Evolutionary conservation across 2,888 invertebrate genomes (phyloP).

Genomic region (Coecobrya sp.): DNA sequence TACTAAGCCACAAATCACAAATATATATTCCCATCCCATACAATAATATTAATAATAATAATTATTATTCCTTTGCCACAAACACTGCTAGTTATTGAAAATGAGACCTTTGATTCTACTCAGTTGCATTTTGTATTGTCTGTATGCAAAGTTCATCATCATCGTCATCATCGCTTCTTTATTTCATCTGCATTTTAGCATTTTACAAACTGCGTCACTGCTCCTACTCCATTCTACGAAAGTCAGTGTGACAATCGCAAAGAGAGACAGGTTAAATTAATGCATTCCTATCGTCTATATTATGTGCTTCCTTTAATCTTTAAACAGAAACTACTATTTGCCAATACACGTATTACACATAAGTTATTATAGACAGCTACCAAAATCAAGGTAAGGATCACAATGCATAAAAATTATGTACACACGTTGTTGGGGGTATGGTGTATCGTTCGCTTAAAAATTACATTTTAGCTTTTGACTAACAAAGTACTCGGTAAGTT

Average conservation of each 20-base stretch:
- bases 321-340: conserved; percentile 8
- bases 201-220: background rate
- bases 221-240: conserved; percentile 1
- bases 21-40: background rate
- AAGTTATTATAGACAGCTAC: background rate
- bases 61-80: conserved; percentile 6
- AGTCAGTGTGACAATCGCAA: conserved; percentile 14
- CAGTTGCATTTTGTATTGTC: background rate
- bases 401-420: conserved; percentile 7
- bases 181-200: background rate
- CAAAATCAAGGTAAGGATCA: conserved; percentile 53
- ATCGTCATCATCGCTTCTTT: background rate
- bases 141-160: conserved; percentile 23
- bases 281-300: too few species aligned
- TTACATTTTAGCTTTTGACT: background rate
- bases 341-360: too few species aligned
- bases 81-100: background rate
- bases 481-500: background rate
- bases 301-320: background rate
- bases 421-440: background rate
- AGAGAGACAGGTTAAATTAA: conserved; percentile 33
- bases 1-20: background rate
- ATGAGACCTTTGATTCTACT: background rate
- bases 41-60: background rate
- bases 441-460: background rate